phyloP scores from a whole-genome alignment of 1,140 invertebrate genomes.

The fruit fly (Drosophila melanogaster) region DNA sequence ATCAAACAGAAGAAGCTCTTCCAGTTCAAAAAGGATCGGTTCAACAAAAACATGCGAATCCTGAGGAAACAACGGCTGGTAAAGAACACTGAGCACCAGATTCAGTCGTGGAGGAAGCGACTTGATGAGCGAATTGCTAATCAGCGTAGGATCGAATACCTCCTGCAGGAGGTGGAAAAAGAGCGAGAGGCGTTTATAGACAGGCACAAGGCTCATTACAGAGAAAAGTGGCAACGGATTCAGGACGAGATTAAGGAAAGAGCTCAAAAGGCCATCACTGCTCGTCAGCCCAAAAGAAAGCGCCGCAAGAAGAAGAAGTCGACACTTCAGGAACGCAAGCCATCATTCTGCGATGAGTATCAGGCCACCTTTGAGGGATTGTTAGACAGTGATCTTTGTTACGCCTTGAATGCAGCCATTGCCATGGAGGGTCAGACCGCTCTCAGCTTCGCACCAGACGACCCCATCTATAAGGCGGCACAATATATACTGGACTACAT shows the following conservation, averaged over 20 bases:
- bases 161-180: slow-evolving; percentile 51
- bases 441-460: slow-evolving; percentile 58
- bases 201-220: slow-evolving; percentile 54
- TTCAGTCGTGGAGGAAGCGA: slow-evolving; percentile 69
- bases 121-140: slow-evolving; percentile 67
- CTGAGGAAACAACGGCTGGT: slow-evolving; percentile 45
- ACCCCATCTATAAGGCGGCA: slow-evolving; percentile 81
- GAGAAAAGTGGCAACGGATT: slow-evolving; percentile 64
- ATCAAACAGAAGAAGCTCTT: slow-evolving; percentile 79
- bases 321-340: slow-evolving; percentile 10
- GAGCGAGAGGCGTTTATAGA: slow-evolving; percentile 66
- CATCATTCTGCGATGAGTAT: slow-evolving; percentile 67
- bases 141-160: slow-evolving; percentile 54
- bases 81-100: slow-evolving; percentile 54
- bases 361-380: slow-evolving; percentile 65
- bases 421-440: slow-evolving; percentile 56
- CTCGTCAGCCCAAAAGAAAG: slow-evolving; percentile 35
- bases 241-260: slow-evolving; percentile 67
- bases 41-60: slow-evolving; percentile 63
- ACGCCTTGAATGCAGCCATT: slow-evolving; percentile 75
- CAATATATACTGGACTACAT: slow-evolving; percentile 74
- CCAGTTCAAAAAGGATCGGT: slow-evolving; percentile 76
- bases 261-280: slow-evolving; percentile 5
- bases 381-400: slow-evolving; percentile 68
- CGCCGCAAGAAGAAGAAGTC: slow-evolving; percentile 36